Percentiles rank a stretch among this genome's conserved stretches.
These are phyloP conservation scores for Labia minor DNA, from an alignment of 2,888 invertebrate species.

Conservation along the genomic window DNA sequence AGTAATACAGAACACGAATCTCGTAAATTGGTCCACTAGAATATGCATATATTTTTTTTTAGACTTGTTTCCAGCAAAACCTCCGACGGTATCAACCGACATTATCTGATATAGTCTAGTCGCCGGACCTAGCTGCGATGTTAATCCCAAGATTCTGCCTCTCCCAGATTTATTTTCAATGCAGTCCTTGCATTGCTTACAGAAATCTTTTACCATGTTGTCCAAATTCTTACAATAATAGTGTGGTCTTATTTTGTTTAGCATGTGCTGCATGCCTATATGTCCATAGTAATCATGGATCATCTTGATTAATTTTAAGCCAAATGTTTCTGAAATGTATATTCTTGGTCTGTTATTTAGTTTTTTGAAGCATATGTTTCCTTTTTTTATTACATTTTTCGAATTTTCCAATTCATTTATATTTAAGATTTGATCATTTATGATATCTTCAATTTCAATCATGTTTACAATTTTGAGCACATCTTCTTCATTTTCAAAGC, in stretches of 20 bases:
- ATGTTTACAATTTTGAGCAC: conserved; percentile 25
- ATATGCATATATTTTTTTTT: conserved; percentile 31
- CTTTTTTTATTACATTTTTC: conserved; percentile 23
- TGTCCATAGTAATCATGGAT: conserved; percentile 24
- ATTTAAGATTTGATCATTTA: conserved; percentile 25
- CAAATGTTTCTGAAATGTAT: conserved; percentile 25
- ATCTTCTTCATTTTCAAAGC: conserved; percentile 24
- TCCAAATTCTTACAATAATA: conserved; percentile 26
- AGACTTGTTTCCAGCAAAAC: conserved; percentile 28
- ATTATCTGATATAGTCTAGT: conserved; percentile 29
- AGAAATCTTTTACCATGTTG: conserved; percentile 26
- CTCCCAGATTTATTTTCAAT: conserved; percentile 31
- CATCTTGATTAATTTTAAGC: conserved; percentile 23
- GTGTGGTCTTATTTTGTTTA: conserved; percentile 21
- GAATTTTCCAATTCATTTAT: conserved; percentile 21
- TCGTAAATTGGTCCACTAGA: conserved; percentile 29
- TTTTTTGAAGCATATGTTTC: conserved; percentile 25
- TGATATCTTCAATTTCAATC: conserved; percentile 23
- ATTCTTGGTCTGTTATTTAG: conserved; percentile 26
- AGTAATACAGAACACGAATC: conserved; percentile 28
- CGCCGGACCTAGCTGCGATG: conserved; percentile 30
- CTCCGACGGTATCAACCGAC: conserved; percentile 31
- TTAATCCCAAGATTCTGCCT: conserved; percentile 25
- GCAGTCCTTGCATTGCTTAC: conserved; percentile 27
- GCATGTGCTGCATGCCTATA: conserved; percentile 25